Percentiles rank a stretch among this genome's conserved stretches.
phyloP scores from a whole-genome alignment of 2,888 invertebrate genomes.

The Lochmaea capreae region DNA sequence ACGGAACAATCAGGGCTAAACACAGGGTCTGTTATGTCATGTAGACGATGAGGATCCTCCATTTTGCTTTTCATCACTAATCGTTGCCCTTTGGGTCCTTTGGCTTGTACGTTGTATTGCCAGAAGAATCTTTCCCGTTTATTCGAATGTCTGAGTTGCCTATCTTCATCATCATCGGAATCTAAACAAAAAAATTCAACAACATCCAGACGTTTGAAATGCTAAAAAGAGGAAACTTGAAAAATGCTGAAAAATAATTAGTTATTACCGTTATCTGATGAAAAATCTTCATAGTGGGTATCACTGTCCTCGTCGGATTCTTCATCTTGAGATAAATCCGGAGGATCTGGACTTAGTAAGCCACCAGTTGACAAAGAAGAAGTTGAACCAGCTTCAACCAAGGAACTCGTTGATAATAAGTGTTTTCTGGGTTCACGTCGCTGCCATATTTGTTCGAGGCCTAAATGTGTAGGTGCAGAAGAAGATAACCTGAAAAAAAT shows the following conservation, averaged over 20 bases:
- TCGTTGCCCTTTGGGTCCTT: conserved; percentile 96
- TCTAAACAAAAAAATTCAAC: conserved; percentile 62
- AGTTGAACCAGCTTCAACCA: conserved; percentile 86
- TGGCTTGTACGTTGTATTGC: conserved; percentile 99
- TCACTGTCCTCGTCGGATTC: conserved; percentile 87
- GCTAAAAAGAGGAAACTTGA: no score
- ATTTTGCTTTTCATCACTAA: conserved; percentile 85
- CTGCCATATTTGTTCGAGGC: conserved; percentile 87
- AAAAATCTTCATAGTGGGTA: conserved; percentile 87
- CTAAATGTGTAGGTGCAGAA: conserved; percentile 88
- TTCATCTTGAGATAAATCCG: conserved; percentile 84
- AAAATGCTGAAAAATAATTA: neutral
- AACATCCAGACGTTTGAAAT: neutral
- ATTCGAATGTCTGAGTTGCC: conserved; percentile 56
- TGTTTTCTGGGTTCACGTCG: conserved; percentile 89
- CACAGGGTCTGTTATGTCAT: conserved; percentile 94
- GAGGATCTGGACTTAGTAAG: conserved; percentile 84
- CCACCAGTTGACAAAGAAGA: conserved; percentile 87
- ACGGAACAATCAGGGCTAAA: conserved; percentile 93
- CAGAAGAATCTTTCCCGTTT: conserved; percentile 93
- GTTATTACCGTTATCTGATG: conserved; percentile 78
- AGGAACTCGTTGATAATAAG: conserved; percentile 84
- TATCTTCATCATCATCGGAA: conserved; percentile 72
- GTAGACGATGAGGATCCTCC: conserved; percentile 91
- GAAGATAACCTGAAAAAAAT: conserved; percentile 75